Base-by-base conservation (phyloP, 30 jellyfish, hydroid and myxozoan species). In the Morbakka virulenta region DNA sequence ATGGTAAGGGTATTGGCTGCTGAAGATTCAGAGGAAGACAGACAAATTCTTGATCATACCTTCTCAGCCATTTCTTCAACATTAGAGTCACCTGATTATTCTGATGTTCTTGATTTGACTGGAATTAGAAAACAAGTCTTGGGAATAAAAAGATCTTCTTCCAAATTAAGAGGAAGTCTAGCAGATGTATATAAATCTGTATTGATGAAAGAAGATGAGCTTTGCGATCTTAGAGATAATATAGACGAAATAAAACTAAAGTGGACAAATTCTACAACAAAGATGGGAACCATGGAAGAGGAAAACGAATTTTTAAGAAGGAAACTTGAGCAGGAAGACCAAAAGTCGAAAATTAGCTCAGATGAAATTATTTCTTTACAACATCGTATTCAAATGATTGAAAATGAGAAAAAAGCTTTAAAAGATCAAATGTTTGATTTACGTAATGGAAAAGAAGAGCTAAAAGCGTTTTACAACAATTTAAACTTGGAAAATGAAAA, bases 371-470 rank as follows among this genome's bases (percentile, higher is more conserved):
- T 79, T 9, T 63, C 96, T 11, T 31, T 72, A 21, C 95, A 85
- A 67, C 70, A 81, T 14, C 87, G 99, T 13, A 32, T 92, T 0
- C 87, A 69, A 52, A 74, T 67, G 84, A 28, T 76, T 62, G 83
- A 79, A 4, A 78, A 70, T 4, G 99, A 92, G 66, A 89, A 86
- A 65, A 85, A 92, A 12, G 87, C 85, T 9, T 65, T 86, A 0
- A 79, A 82, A 53, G 62, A 80, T 52, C 97, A 92, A 28, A 75
- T 74, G 13, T 65, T 63, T n/a, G 89, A 72, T 51, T 62, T 92
- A 77, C 80, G 70, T 61, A 95, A 93, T 11, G 96, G 96, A 30
- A 85, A 85, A 74, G 94, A 80, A 21, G 92, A 85, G 53, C 74
- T 71, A 76, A 77, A 85, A 72, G 87, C 72, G 70, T 79, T 76